Base-by-base conservation (phyloP, 1,140 invertebrate genomes). In the Ditylenchus dipsaci region DNA sequence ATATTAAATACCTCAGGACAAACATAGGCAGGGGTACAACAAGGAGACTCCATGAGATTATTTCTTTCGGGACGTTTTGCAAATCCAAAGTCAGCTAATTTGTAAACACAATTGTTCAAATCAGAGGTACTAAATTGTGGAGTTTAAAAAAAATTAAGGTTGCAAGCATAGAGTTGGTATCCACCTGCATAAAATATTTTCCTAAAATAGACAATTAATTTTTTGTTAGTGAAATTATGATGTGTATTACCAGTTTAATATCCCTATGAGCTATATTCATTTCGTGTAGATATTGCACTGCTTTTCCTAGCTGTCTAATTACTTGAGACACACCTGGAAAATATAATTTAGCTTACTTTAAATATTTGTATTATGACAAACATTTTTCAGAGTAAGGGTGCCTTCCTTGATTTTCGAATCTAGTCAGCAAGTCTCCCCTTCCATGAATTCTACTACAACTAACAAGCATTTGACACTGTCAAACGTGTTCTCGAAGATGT, bases 51-150 rank as follows among this genome's bases (percentile, higher is more conserved):
- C 68, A 98, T 85, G 69, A 90, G 89, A n/a, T 88, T 87, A 42
- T 78, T 79, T 68, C 89, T 86, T 90, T 93, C 85, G 3, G 78
- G 79, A 67, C 95, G 91, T 85, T 98, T 98, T n/a, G 95, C 95
- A 87, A 98, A 98, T n/a, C 95, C 95, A 86, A 97, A 98, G 85
- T 98, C 95, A 43, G 94, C 97, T 72, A 98, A 86, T 86, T 97
- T 98, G 47, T 97, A 87, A 71, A 91, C 87, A 30, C 90, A 92
- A 63, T 84, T 78, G 49, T 81, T 81, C 68, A 84, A 84, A 43
- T 80, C 75, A 42, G 84, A 82, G 0, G 90, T 49, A 11, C 72
- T 65, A 65, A 65, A 65, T n/a, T 56, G n/a, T 38, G 56, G 3
- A 65, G n/a, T 7, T 19, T 65, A 26, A 29, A 30, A 38, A 61